Base-by-base conservation (phyloP, 2,888 invertebrate species). In the Ferdinandea cuprea region DNA sequence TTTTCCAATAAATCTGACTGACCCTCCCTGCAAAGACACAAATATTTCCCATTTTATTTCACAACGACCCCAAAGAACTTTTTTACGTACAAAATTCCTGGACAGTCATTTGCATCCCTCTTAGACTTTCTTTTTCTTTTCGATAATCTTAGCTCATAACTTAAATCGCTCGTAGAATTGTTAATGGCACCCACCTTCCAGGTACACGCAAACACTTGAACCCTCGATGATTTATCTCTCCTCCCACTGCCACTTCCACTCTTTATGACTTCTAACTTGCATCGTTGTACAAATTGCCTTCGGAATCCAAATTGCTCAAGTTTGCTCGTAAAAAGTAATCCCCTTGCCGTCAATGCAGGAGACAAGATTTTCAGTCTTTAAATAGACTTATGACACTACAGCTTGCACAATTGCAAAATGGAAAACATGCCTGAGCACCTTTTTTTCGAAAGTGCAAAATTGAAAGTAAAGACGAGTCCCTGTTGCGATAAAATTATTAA, bases 241-340 rank as follows among this genome's bases (percentile, higher is more conserved):
- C 54, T 11, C 19, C 44, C 28, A 30, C 44, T 44, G 9, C 44
- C 44, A 9, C 11, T 17, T 52, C 17, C 48, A 19, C 17, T 56
- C 63, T 77, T 65, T 65, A 52, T 65, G 50, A 77, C 59, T 71
- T 42, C 48, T 50, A 37, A 54, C 77, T 44, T 63, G 25, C 25
- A 46, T 32, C 65, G 46, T 72, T 81, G 71, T 72, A 77, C 77
- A 72, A 81, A 81, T 81, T 77, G 54, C 30, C 37, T 25, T 30
- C 56, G 35, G 32, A 42, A 21, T 46, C 42, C 9, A 42, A 81
- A 81, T 81, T 77, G 77, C 71, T 48, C 59, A 81, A 81, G 59
- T 81, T 81, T 69, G 15, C 44, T 37, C 71, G 66, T 81, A 81
- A 81, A 80, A 77, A 59, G 32, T 35, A 54, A 40, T 71, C 56